Evolutionary conservation across 2,888 invertebrate genomes (phyloP).

Genomic region (Cetonia aurata): DNA sequence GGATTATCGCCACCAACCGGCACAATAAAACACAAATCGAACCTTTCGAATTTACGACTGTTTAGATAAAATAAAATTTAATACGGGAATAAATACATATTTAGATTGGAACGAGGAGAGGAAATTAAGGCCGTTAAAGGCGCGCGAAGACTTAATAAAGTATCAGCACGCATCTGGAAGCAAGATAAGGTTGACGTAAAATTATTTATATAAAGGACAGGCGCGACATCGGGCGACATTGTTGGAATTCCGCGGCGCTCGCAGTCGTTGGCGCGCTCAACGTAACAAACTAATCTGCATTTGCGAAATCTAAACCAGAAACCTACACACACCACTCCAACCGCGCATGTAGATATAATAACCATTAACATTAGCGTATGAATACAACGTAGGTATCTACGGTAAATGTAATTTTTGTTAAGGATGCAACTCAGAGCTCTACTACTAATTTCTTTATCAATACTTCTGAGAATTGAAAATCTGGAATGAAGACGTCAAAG

Average conservation of each 20-base stretch:
- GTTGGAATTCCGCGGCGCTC: slow-evolving; percentile 12
- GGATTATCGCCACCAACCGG: background rate
- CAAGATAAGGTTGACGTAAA: slow-evolving; percentile 15
- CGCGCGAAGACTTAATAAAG: slow-evolving; percentile 13
- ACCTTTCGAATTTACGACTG: slow-evolving; percentile 7
- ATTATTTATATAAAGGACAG: slow-evolving; percentile 19
- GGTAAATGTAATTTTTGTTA: no score
- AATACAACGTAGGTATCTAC: no score
- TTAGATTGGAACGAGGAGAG: slow-evolving; percentile 10
- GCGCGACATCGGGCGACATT: slow-evolving; percentile 20
- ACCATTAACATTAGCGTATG: no score
- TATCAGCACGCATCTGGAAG: slow-evolving; percentile 8
- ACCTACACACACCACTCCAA: background rate
- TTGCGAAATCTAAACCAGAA: slow-evolving; percentile 28
- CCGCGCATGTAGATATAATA: background rate
- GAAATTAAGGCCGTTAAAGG: slow-evolving; percentile 25
- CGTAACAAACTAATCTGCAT: slow-evolving; percentile 21
- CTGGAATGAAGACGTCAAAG: no score
- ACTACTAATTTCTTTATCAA: no score
- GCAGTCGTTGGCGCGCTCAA: background rate
- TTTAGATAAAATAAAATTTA: slow-evolving; percentile 27
- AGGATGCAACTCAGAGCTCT: no score
- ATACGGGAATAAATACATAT: slow-evolving; percentile 21
- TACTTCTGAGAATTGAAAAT: no score
- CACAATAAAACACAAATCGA: slow-evolving; percentile 5